Percentiles rank a stretch among this genome's conserved stretches.
Conservation (phyloP, 2,113 vertebrate species). For the Phocoena sinus region DNA sequence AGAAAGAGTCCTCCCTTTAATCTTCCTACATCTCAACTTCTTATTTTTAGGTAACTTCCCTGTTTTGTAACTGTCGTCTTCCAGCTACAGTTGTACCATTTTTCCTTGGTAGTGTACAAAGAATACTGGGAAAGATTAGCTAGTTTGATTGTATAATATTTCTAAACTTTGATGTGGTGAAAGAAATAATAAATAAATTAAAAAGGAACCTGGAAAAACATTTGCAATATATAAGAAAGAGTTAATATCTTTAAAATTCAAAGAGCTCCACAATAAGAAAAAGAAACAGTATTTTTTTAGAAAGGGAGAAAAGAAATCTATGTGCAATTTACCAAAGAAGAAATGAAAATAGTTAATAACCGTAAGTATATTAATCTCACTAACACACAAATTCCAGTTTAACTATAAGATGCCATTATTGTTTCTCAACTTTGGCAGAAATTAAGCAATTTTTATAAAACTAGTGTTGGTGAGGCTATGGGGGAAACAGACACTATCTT, state of each 20-base stretch:
- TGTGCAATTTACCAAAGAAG: background rate
- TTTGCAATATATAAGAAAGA: background rate
- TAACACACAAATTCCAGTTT: background rate
- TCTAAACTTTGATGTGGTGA: background rate
- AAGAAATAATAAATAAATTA: background rate
- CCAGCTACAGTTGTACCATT: background rate
- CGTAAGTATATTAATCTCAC: background rate
- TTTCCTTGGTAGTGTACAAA: background rate
- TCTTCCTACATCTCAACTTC: background rate
- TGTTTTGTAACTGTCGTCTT: background rate
- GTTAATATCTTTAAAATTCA: background rate
- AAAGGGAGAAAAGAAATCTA: background rate
- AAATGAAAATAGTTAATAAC: background rate
- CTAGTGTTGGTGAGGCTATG: background rate
- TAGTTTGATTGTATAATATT: background rate
- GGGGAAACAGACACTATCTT: background rate
- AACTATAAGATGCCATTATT: background rate
- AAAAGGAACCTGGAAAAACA: background rate
- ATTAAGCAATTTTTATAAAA: background rate
- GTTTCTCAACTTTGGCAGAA: constrained; percentile 24
- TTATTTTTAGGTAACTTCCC: background rate
- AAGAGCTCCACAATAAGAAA: background rate
- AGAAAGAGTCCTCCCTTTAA: constrained; percentile 7
- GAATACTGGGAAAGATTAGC: background rate
- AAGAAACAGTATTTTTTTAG: background rate